Evolutionary conservation across 2,888 invertebrate species (phyloP), one percentile per base, ranked within the genome.

Genomic region (Leuctra nigra): DNA sequence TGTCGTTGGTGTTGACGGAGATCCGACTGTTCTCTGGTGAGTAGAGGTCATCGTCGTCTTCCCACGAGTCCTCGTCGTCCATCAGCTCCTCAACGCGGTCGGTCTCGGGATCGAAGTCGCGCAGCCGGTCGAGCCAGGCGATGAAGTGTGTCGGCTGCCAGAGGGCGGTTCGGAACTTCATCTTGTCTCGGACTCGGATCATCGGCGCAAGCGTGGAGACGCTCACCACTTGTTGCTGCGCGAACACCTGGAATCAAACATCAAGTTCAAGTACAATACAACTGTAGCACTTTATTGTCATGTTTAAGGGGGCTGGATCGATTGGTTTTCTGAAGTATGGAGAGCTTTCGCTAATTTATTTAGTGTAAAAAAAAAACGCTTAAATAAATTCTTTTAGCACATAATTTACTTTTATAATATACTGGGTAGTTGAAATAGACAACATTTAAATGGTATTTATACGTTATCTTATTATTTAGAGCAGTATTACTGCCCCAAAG

Each of bases 101-200:
- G 25, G 29, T 41, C 57, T 58, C 69, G 20, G 68, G 62, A 20
- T 71, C 72, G 47, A 68, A 67, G 54, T 71, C 70, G 18, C 70
- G 68, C 38, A 72, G 61, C 18, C 64, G 63, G 56, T 69, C 66
- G 6, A 72, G 61, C 70, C 72, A 71, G 7, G 69, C 66, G 6
- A 69, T 63, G 60, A 72, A 72, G 53, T 63, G 63, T 53, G 67
- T 58, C 11, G 70, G 68, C 24, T 68, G 57, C 72, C 70, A 72
- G 13, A 68, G 61, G 1, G 67, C 65, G 55, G 70, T 69, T 20
- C 65, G 18, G 63, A 63, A 67, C 2, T 61, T 64, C 33, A 66
- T 66, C 29, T 56, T 66, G 56, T 72, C 68, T 14, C 70, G 65
- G 25, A 72, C 67, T n/a, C 69, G 68, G 48, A 72, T 66, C 1